These are phyloP conservation scores for Hylaea fasciaria DNA, from an alignment of 2,888 invertebrate species.

Conservation along the genomic window DNA sequence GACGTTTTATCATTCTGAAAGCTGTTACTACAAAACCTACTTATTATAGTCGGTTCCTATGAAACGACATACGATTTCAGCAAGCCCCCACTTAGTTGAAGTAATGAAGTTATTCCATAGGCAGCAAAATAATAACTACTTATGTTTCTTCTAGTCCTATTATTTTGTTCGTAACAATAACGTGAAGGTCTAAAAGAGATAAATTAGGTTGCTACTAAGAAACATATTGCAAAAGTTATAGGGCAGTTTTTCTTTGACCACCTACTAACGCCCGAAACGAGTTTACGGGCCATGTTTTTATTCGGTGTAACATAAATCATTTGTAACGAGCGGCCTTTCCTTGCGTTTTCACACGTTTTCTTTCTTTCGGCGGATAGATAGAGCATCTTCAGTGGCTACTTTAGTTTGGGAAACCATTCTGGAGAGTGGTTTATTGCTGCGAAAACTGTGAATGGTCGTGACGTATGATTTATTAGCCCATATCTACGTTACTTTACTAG, in stretches of 20 bases:
- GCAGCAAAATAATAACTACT: neutral
- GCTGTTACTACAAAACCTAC: no score
- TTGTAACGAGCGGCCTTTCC: constrained; percentile 69
- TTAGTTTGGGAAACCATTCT: constrained; percentile 40
- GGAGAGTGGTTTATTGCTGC: constrained; percentile 26
- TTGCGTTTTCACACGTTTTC: constrained; percentile 74
- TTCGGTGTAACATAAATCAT: constrained; percentile 72
- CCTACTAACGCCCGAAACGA: constrained; percentile 58
- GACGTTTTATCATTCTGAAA: no score
- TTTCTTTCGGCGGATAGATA: constrained; percentile 44
- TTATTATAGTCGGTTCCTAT: no score
- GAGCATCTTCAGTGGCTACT: constrained; percentile 45
- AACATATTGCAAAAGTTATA: constrained; percentile 50
- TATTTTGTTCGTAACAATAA: constrained; percentile 35
- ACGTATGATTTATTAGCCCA: neutral
- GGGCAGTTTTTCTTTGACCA: constrained; percentile 60
- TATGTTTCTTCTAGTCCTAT: constrained; percentile 8
- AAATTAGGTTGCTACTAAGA: constrained; percentile 42
- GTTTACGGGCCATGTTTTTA: constrained; percentile 66
- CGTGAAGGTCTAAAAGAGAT: constrained; percentile 33
- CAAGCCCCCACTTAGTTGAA: no score
- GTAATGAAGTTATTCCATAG: neutral
- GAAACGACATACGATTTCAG: no score
- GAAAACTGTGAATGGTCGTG: constrained; percentile 10
- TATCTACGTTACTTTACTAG: no score